Conservation (phyloP, 2,113 vertebrate species). For the Reinhardtius hippoglossoides region DNA sequence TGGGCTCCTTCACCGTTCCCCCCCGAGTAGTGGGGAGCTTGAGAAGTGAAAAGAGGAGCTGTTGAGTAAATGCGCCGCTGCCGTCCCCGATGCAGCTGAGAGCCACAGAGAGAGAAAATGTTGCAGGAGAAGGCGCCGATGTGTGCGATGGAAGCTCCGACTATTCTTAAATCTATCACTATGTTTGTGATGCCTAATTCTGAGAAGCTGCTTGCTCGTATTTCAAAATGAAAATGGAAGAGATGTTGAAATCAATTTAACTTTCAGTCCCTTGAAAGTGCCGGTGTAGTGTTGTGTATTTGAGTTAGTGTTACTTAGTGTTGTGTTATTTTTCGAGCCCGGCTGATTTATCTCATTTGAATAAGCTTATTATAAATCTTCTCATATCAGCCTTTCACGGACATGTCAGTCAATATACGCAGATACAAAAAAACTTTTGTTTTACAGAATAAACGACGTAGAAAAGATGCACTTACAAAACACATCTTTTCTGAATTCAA, state of each 20-base stretch:
- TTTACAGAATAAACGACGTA: too few relatives aligned
- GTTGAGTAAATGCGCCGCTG: not conserved
- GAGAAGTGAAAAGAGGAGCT: not conserved
- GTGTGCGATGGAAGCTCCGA: not conserved
- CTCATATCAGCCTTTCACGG: too few relatives aligned
- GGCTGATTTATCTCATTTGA: not conserved
- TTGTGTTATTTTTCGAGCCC: too few relatives aligned
- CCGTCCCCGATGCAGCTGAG: too few relatives aligned
- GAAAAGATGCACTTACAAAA: not conserved
- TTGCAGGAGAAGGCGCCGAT: not conserved
- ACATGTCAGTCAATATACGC: too few relatives aligned
- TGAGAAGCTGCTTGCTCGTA: not conserved
- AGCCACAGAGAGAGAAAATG: not conserved
- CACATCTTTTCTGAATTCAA: not conserved
- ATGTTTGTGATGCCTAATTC: not conserved
- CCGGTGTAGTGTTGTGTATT: too few relatives aligned
- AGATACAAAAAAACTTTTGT: too few relatives aligned
- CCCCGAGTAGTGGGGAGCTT: constrained; percentile 1
- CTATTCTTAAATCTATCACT: too few relatives aligned
- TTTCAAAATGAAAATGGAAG: not conserved
- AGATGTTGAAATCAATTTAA: not conserved
- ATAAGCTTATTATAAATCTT: too few relatives aligned
- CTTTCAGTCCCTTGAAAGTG: too few relatives aligned
- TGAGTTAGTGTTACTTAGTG: too few relatives aligned
- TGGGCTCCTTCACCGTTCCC: not conserved